These are phyloP conservation scores for Diarsia brunnea DNA, from an alignment of 2,888 invertebrate genomes.

Conservation along the genomic window DNA sequence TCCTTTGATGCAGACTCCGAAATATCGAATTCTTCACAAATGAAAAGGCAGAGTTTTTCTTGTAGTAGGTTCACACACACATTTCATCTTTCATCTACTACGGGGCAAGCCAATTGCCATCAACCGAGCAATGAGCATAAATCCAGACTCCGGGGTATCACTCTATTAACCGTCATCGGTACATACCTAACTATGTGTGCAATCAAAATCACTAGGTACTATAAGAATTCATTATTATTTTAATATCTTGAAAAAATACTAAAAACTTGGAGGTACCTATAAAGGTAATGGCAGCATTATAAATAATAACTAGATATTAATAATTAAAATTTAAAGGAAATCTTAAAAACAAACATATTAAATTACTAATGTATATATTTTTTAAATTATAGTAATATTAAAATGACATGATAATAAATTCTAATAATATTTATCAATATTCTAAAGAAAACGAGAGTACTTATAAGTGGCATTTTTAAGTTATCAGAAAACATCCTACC, in stretches of 20 bases:
- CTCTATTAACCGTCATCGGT: neutral
- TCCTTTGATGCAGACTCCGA: neutral
- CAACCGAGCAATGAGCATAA: neutral
- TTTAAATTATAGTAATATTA: neutral
- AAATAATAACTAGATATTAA: slow-evolving; percentile 11
- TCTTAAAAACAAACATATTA: slow-evolving; percentile 27
- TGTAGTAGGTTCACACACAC: too few relatives aligned
- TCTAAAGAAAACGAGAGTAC: neutral
- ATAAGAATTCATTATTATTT: slow-evolving; percentile 8
- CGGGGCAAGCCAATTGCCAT: neutral
- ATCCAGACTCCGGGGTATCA: neutral
- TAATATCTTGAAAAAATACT: slow-evolving; percentile 24
- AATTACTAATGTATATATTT: neutral
- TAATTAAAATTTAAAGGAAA: slow-evolving; percentile 18
- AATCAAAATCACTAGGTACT: neutral
- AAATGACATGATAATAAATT: neutral
- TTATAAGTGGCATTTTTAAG: neutral
- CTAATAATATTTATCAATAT: neutral
- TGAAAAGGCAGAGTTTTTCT: too few relatives aligned
- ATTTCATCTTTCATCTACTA: neutral
- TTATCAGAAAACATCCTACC: neutral
- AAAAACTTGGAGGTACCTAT: slow-evolving; percentile 31
- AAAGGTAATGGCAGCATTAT: slow-evolving; percentile 1
- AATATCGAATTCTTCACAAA: too few relatives aligned
- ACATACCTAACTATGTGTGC: slow-evolving; percentile 4